These are phyloP conservation scores for Prenolepis imparis DNA, from an alignment of 2,888 invertebrate genomes.

Conservation along the genomic window DNA sequence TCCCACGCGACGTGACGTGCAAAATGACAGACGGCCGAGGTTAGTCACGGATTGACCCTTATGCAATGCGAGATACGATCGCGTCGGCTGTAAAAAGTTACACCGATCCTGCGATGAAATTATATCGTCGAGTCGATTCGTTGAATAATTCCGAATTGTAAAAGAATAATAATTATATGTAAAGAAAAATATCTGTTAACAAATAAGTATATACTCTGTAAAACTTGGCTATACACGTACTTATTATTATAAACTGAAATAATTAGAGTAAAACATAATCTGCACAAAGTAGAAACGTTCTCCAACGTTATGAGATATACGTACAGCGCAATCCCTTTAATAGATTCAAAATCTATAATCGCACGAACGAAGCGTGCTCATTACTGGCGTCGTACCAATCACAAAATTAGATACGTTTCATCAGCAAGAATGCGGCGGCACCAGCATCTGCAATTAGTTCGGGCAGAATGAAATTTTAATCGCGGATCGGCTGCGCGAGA, in stretches of 20 bases:
- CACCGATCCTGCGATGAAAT: not conserved
- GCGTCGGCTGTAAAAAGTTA: slow-evolving; percentile 34
- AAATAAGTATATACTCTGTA: too few relatives aligned
- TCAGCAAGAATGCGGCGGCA: slow-evolving; percentile 50
- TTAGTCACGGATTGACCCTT: slow-evolving; percentile 59
- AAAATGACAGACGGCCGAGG: slow-evolving; percentile 76
- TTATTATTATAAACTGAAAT: not conserved
- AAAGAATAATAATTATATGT: not conserved
- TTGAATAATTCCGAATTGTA: not conserved
- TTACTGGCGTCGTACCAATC: slow-evolving; percentile 60
- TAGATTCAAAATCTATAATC: slow-evolving; percentile 64
- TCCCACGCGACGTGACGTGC: slow-evolving; percentile 72
- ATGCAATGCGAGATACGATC: not conserved
- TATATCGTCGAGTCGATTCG: not conserved
- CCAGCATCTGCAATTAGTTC: slow-evolving; percentile 67
- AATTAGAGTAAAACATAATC: slow-evolving; percentile 36
- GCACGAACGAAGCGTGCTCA: slow-evolving; percentile 57
- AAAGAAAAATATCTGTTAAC: not conserved
- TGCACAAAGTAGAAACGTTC: slow-evolving; percentile 29
- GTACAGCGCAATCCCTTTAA: slow-evolving; percentile 61
- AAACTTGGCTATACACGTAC: not conserved
- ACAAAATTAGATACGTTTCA: slow-evolving; percentile 50
- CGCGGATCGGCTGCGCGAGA: slow-evolving; percentile 50
- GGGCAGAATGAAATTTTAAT: slow-evolving; percentile 66
- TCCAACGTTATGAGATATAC: slow-evolving; percentile 38